Base-by-base conservation (phyloP, 1,140 invertebrate species). In the Drosophila serrata region DNA sequence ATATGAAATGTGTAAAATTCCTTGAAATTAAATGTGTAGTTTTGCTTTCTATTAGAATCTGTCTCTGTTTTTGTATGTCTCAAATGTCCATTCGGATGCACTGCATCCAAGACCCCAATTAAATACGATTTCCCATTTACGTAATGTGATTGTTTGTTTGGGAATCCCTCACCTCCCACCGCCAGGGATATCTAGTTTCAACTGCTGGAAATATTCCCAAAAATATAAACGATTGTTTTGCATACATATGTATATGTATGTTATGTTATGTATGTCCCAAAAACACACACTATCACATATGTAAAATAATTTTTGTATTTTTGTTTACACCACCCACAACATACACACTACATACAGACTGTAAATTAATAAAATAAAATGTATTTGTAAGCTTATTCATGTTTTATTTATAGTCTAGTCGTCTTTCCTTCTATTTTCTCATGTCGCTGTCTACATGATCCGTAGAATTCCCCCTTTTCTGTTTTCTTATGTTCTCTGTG, bases 301-400 rank as follows among this genome's bases (percentile, higher is more conserved):
- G 58, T 68, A 64, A 61, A 75, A 76, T 65, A 69, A 79, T 67
- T 65, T 72, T 69, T 68, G 64, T 65, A 35, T 68, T 40, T 86
- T 72, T 86, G 73, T 86, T 86, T 73, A 78, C 79, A 76, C 77
- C 75, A 46, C 75, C 82, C 76, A 80, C 31, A 13, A 35, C 19
- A 53, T 24, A 24, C 19, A 55, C n/a, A 37, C 51, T 53, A 35
- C 49, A 35, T 37, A 37, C 65, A 56, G 81, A 84, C 68, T 86
- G 82, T 79, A 86, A 82, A 85, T 76, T 67, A 74, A 78, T 73
- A 62, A 88, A 87, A 72, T 69, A 70, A 82, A 70, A 70, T 77
- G 62, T 79, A 70, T 79, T 67, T 67, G 35, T 70, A 72, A 69
- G 58, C 65, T 76, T 51, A 68, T 68, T 67, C 57, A 59, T 40